Evolutionary conservation across 2,113 vertebrate species (phyloP).

Genomic region (Tyrannus savana): DNA sequence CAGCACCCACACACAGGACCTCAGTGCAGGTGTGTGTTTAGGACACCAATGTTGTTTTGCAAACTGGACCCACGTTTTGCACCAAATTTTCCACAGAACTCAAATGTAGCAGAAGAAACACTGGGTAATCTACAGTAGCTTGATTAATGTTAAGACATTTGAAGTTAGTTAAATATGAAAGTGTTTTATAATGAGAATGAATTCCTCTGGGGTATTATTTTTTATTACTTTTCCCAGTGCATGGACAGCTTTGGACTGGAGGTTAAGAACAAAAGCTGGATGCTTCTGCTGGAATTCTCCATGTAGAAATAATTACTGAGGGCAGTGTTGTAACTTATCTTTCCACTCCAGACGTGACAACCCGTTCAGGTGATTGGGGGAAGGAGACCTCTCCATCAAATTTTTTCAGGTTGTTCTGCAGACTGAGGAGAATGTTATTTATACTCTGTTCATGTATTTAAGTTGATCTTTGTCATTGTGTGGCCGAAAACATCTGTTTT

Average conservation of each 20-base stretch:
- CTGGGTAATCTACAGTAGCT: not conserved
- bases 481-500: slow-evolving; percentile 20
- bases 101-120: not conserved
- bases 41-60: not conserved
- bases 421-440: not conserved
- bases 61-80: not conserved
- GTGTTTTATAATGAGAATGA: not conserved
- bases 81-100: not conserved
- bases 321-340: slow-evolving; percentile 39
- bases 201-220: slow-evolving; percentile 8
- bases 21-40: fast-evolving
- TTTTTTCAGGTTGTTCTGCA: slow-evolving; percentile 34
- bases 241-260: slow-evolving; percentile 1
- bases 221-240: slow-evolving; percentile 2
- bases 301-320: slow-evolving; percentile 26
- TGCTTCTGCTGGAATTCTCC: slow-evolving; percentile 27
- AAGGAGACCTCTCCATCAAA: slow-evolving; percentile 4
- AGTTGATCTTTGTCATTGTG: slow-evolving; percentile 25
- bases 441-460: slow-evolving; percentile 1
- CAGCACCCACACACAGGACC: not conserved
- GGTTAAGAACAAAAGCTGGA: slow-evolving; percentile 50
- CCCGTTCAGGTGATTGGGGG: not conserved
- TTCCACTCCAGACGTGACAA: slow-evolving; percentile 34
- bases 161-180: slow-evolving; percentile 18
- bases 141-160: not conserved